Evolutionary conservation across 2,113 vertebrate species (phyloP).

Genomic region (Suncus etruscus): DNA sequence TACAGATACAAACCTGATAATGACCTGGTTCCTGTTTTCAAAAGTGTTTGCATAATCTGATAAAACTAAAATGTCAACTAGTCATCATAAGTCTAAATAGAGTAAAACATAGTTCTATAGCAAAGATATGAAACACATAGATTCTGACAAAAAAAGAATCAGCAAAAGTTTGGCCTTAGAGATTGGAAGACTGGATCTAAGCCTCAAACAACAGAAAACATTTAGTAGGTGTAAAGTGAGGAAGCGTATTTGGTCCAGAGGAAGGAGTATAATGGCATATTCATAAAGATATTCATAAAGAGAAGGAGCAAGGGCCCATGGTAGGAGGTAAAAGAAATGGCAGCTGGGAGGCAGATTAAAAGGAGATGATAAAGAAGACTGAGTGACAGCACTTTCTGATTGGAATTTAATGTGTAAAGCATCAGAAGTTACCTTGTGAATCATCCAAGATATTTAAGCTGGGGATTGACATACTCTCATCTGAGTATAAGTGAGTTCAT

Average conservation of each 20-base stretch:
- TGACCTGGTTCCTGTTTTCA: neutral
- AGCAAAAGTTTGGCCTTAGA: neutral
- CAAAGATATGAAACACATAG: neutral
- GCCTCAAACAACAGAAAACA: neutral
- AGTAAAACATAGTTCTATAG: neutral
- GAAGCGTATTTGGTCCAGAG: no score
- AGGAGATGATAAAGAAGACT: neutral
- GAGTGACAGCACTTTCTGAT: neutral
- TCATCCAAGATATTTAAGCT: neutral
- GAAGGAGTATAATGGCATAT: neutral
- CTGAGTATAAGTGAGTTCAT: neutral
- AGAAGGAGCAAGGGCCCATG: neutral
- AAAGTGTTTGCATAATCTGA: neutral
- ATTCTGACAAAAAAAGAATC: neutral
- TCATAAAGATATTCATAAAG: neutral
- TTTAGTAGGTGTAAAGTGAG: neutral
- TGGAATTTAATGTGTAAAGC: neutral
- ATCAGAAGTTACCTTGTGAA: neutral
- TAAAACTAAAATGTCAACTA: neutral
- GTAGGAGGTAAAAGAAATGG: neutral
- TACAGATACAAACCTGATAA: neutral
- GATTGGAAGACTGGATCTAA: neutral
- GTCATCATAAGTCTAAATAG: neutral
- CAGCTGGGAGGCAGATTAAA: neutral
- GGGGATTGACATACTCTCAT: neutral